These are phyloP conservation scores for Lophotis ruficrista DNA, from an alignment of 2,113 vertebrate genomes.

Conservation along the genomic window DNA sequence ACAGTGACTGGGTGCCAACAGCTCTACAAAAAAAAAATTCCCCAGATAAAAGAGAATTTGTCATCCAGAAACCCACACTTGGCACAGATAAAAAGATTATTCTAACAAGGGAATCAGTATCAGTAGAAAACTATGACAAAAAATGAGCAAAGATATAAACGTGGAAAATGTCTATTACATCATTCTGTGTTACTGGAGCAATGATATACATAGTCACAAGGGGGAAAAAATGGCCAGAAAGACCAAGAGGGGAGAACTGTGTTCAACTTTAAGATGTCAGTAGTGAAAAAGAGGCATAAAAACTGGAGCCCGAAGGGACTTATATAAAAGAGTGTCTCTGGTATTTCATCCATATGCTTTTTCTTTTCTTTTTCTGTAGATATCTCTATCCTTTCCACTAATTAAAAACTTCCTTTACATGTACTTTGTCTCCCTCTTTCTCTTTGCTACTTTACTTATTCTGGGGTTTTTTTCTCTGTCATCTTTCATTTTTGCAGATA, in stretches of 20 bases:
- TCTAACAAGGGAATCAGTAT: background rate
- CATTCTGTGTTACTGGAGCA: background rate
- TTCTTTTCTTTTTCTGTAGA: background rate
- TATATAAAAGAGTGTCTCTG: background rate
- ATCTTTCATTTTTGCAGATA: background rate
- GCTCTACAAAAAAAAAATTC: background rate
- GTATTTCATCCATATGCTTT: background rate
- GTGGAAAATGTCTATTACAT: background rate
- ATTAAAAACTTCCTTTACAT: slow-evolving; percentile 29
- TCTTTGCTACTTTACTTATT: slow-evolving; percentile 8
- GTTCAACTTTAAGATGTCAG: slow-evolving; percentile 11
- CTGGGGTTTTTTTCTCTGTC: background rate
- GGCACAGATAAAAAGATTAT: background rate
- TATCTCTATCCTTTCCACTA: background rate
- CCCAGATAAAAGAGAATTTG: background rate
- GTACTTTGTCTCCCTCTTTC: slow-evolving; percentile 67
- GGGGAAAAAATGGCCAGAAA: background rate
- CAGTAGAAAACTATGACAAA: background rate
- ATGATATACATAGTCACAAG: background rate
- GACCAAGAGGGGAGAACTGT: background rate
- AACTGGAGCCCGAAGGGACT: slow-evolving; percentile 5
- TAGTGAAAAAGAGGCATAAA: slow-evolving; percentile 13
- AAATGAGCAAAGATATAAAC: background rate
- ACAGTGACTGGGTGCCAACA: background rate
- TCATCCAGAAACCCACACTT: background rate